Percentiles rank a stretch among this genome's conserved stretches.
Conservation (phyloP, 1,140 invertebrate species). For the Drosophila funebris region DNA sequence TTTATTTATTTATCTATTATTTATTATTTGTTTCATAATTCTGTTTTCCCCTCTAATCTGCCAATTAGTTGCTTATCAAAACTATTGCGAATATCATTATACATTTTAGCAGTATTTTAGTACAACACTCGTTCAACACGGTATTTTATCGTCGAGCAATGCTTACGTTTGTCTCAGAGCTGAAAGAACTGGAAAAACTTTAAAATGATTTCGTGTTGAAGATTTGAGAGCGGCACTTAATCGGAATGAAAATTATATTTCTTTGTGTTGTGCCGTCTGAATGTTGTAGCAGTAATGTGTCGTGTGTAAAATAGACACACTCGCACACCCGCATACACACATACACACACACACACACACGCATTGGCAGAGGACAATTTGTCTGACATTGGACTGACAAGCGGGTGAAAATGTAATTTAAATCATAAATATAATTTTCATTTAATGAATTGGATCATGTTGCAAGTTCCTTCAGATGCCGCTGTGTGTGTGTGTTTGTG, state of each 20-base stretch:
- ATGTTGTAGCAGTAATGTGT: background rate
- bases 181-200: background rate
- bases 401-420: slow-evolving; percentile 67
- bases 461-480: slow-evolving; percentile 25
- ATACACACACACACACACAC: background rate
- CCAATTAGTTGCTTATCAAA: too few relatives aligned
- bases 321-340: background rate
- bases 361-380: slow-evolving; percentile 2
- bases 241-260: slow-evolving; percentile 11
- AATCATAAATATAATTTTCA: slow-evolving; percentile 79
- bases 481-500: background rate
- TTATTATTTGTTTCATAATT: too few relatives aligned
- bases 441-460: slow-evolving; percentile 77
- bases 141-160: background rate
- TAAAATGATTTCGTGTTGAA: background rate
- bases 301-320: background rate
- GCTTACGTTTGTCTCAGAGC: background rate
- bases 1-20: too few relatives aligned
- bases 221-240: slow-evolving; percentile 4
- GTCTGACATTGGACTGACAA: slow-evolving; percentile 23
- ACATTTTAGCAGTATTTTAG: too few relatives aligned
- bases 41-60: too few relatives aligned
- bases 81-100: too few relatives aligned
- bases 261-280: background rate
- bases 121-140: too few relatives aligned